These are phyloP conservation scores for Aporophyla lueneburgensis DNA, from an alignment of 2,888 invertebrate species.

Conservation along the genomic window DNA sequence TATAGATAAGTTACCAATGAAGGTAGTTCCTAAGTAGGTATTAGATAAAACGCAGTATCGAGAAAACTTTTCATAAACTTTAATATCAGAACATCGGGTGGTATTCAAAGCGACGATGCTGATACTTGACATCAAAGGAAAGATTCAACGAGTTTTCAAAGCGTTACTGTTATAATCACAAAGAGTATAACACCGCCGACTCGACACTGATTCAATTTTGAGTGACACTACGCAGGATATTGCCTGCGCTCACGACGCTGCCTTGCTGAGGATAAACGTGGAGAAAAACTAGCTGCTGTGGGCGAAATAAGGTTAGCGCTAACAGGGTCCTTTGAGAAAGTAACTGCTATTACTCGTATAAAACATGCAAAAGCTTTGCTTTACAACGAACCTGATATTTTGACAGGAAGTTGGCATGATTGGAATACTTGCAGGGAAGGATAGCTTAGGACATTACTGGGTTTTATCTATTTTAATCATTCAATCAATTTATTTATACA, in stretches of 20 bases:
- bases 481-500: too few relatives aligned
- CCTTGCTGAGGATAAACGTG: neutral
- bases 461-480: too few relatives aligned
- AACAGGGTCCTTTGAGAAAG: neutral
- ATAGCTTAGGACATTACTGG: too few relatives aligned
- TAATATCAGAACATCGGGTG: neutral
- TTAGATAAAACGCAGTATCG: neutral
- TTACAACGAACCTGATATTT: neutral
- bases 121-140: constrained; percentile 4
- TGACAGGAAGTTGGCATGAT: neutral
- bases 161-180: neutral
- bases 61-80: neutral
- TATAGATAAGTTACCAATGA: neutral
- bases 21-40: neutral
- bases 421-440: neutral
- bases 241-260: constrained; percentile 1
- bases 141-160: neutral
- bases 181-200: neutral
- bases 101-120: neutral
- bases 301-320: constrained; percentile 1
- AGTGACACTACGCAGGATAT: constrained; percentile 40
- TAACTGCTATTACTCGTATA: neutral
- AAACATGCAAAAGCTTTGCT: neutral
- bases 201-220: constrained; percentile 35
- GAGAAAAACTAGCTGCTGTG: neutral